A percentile compares a stretch with the other conserved stretches of the same genome.
phyloP scores from a whole-genome alignment of 2,888 invertebrate species.

The Catocala nupta region DNA sequence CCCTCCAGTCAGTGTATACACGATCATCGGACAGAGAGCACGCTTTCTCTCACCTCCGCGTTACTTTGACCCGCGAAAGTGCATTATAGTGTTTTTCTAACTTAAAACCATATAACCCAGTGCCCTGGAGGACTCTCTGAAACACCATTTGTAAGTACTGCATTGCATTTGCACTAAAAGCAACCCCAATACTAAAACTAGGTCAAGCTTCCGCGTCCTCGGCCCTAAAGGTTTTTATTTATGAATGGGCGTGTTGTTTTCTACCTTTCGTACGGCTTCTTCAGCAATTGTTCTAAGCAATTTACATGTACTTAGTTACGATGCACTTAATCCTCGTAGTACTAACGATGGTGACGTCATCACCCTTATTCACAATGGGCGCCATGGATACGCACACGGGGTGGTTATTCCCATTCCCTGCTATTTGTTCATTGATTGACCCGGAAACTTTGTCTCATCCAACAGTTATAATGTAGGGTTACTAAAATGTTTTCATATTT shows the following conservation, averaged over 20 bases:
- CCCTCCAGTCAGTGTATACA: conserved; percentile 72
- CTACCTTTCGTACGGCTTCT: conserved; percentile 42
- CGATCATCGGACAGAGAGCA: conserved; percentile 69
- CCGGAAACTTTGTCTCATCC: conserved; percentile 1
- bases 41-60: conserved; percentile 60
- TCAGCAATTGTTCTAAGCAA: conserved; percentile 35
- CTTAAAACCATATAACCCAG: conserved; percentile 53
- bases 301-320: conserved; percentile 26
- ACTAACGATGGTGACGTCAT: conserved; percentile 56
- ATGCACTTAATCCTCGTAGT: conserved; percentile 27
- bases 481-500: background rate
- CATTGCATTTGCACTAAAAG: conserved; percentile 37
- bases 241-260: conserved; percentile 74
- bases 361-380: conserved; percentile 47
- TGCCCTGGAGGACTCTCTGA: conserved; percentile 76
- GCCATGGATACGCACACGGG: conserved; percentile 56
- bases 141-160: conserved; percentile 77
- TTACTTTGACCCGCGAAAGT: conserved; percentile 67
- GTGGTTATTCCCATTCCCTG: conserved; percentile 55
- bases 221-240: conserved; percentile 75
- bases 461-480: background rate
- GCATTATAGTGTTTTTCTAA: conserved; percentile 57
- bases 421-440: conserved; percentile 38
- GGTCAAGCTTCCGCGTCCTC: conserved; percentile 84
- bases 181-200: conserved; percentile 63